A percentile compares a stretch with the other conserved stretches of the same genome.
These are phyloP conservation scores for Allacma fusca DNA, from an alignment of 2,888 invertebrate species.

Conservation along the genomic window DNA sequence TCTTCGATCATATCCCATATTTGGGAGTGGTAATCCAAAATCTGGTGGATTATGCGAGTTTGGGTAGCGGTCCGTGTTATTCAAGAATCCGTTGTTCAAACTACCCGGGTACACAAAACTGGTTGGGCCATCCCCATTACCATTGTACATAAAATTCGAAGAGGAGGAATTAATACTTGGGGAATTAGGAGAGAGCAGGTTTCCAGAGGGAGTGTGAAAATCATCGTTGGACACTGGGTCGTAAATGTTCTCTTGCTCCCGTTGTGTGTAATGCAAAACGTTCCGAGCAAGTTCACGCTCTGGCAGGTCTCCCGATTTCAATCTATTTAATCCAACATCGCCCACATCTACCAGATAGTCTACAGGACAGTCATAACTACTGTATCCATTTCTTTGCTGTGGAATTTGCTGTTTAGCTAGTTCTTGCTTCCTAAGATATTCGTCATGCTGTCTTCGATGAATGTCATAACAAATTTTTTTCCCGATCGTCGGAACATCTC, in stretches of 20 bases:
- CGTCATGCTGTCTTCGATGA: constrained; percentile 21
- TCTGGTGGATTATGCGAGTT: not conserved
- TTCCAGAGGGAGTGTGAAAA: not conserved
- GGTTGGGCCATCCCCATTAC: not conserved
- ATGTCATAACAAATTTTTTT: constrained; percentile 32
- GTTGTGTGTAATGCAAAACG: constrained; percentile 34
- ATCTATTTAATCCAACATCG: constrained; percentile 4
- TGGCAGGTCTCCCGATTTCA: constrained; percentile 30
- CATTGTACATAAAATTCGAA: constrained; percentile 29
- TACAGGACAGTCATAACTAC: constrained; percentile 1
- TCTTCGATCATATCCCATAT: not conserved
- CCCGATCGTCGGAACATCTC: constrained; percentile 66
- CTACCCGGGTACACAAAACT: not conserved
- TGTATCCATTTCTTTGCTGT: constrained; percentile 28
- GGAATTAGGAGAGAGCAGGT: constrained; percentile 29
- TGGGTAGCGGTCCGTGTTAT: not conserved
- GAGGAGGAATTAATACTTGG: constrained; percentile 39
- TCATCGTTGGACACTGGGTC: constrained; percentile 37
- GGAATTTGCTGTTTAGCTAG: constrained; percentile 8
- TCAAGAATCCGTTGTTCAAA: not conserved
- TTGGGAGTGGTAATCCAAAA: constrained; percentile 14
- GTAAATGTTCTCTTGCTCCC: constrained; percentile 35
- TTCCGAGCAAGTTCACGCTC: constrained; percentile 41
- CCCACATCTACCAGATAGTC: constrained; percentile 16
- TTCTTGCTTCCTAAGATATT: not conserved